Conservation (phyloP, 2,888 invertebrate genomes). For the Cryptocheilus praepositus region DNA sequence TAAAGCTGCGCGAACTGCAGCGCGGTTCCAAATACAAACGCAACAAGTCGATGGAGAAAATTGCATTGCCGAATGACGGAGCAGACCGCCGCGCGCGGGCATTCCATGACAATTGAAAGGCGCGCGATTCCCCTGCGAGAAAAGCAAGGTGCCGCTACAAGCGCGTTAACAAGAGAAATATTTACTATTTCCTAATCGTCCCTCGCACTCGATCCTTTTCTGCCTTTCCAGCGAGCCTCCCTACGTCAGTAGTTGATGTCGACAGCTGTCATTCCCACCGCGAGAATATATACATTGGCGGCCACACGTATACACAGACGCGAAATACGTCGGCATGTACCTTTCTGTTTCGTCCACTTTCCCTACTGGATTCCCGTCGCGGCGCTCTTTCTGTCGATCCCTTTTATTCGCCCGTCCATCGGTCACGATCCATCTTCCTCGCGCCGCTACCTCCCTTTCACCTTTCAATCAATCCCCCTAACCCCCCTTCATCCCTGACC, state of each 20-base stretch:
- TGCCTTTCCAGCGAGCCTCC: neutral
- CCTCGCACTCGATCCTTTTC: conserved; percentile 1
- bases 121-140: too few relatives aligned
- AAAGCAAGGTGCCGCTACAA: too few relatives aligned
- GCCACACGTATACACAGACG: neutral
- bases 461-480: conserved; percentile 13
- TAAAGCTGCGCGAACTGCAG: too few relatives aligned
- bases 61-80: too few relatives aligned
- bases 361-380: conserved; percentile 1
- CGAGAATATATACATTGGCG: neutral
- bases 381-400: conserved; percentile 8
- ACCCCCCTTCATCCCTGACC: neutral
- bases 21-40: too few relatives aligned
- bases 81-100: too few relatives aligned
- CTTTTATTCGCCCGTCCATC: conserved; percentile 12
- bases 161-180: conserved; percentile 16
- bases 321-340: neutral
- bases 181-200: conserved; percentile 17
- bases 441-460: conserved; percentile 19
- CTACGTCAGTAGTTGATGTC: neutral
- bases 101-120: too few relatives aligned
- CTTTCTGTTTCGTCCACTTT: conserved; percentile 20
- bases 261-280: conserved; percentile 26
- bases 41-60: too few relatives aligned
- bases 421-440: conserved; percentile 20